Conservation (phyloP, 2,888 invertebrate genomes). For the Ophioninae sp. region DNA sequence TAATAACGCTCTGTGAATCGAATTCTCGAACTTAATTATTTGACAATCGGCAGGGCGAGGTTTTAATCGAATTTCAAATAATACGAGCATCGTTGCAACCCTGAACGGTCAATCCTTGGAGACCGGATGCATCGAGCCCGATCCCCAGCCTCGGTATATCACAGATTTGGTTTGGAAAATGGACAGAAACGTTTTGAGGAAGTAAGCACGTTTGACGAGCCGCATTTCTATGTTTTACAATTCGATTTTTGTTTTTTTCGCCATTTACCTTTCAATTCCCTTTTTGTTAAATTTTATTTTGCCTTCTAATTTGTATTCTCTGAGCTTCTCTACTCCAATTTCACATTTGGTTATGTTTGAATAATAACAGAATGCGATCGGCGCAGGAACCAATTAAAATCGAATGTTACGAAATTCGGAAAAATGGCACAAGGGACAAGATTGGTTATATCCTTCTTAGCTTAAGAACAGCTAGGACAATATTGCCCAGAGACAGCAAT, state of each 20-base stretch:
- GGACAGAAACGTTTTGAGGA: conserved; percentile 86
- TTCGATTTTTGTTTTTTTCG: too few species aligned
- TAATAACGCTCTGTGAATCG: not conserved
- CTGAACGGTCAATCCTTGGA: conserved; percentile 86
- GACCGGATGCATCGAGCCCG: conserved; percentile 85
- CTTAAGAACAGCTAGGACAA: conserved; percentile 86
- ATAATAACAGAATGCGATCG: conserved; percentile 83
- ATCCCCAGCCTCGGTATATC: conserved; percentile 85
- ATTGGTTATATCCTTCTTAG: conserved; percentile 88
- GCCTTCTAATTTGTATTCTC: not conserved
- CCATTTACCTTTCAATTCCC: too few species aligned
- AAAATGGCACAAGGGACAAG: conserved; percentile 84
- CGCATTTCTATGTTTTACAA: not conserved
- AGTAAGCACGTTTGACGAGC: conserved; percentile 78
- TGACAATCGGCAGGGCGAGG: conserved; percentile 82
- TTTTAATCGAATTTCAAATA: conserved; percentile 83
- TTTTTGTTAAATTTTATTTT: not conserved
- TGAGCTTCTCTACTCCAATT: not conserved
- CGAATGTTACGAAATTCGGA: conserved; percentile 84
- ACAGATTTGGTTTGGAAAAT: conserved; percentile 91
- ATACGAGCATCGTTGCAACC: conserved; percentile 84
- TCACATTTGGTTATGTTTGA: not conserved
- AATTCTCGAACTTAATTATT: not conserved
- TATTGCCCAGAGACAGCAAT: conserved; percentile 82
- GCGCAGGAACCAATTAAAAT: conserved; percentile 89